Evolutionary conservation across 2,113 vertebrate species (phyloP).

Genomic region (Mustela lutreola): DNA sequence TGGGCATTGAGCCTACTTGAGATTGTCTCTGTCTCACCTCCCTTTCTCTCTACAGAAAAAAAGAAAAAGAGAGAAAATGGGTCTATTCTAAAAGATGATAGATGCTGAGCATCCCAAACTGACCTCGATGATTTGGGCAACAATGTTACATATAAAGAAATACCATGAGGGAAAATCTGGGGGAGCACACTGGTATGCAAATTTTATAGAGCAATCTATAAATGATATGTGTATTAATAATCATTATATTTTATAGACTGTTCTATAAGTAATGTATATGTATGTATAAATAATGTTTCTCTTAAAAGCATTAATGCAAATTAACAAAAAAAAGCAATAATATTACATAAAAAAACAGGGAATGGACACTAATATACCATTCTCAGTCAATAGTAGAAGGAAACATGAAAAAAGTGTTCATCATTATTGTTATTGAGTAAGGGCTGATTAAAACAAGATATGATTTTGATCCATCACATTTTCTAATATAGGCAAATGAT

Average conservation of each 20-base stretch:
- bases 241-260: not conserved
- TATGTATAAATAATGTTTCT: not conserved
- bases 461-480: not conserved
- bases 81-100: not conserved
- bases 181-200: not conserved
- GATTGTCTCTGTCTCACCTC: not conserved
- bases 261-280: not conserved
- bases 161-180: not conserved
- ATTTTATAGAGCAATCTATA: not conserved
- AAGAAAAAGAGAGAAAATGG: not conserved
- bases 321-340: slow-evolving; percentile 30
- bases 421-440: not conserved
- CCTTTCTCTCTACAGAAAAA: not conserved
- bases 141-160: not conserved
- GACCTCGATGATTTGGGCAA: not conserved
- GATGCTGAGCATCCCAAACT: not conserved
- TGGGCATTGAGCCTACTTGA: not conserved
- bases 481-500: slow-evolving; percentile 10
- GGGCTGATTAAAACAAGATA: not conserved
- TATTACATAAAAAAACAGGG: not conserved
- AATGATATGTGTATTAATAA: not conserved
- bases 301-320: not conserved
- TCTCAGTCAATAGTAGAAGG: not conserved
- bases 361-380: not conserved
- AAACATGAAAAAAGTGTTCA: not conserved